These are phyloP conservation scores for Hippocampus zosterae DNA, from an alignment of 2,113 vertebrate species.

Conservation along the genomic window DNA sequence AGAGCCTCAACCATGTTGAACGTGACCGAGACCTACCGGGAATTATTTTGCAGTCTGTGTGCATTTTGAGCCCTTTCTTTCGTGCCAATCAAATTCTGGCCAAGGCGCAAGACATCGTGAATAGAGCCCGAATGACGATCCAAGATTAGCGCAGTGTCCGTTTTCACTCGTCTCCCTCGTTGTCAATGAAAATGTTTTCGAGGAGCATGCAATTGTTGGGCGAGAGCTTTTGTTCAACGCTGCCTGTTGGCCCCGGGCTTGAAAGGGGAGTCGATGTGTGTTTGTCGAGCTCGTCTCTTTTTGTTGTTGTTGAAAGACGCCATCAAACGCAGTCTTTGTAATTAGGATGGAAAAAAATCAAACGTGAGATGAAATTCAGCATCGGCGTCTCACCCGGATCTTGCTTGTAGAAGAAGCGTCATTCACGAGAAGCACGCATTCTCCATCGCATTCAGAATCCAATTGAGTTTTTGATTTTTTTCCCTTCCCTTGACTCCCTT, in stretches of 20 bases:
- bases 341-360: too few relatives aligned
- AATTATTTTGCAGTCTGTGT: not conserved
- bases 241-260: constrained; percentile 35
- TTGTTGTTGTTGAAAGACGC: constrained; percentile 14
- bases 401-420: not conserved
- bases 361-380: too few relatives aligned
- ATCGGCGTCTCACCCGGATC: not conserved
- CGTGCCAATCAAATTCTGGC: constrained; percentile 29
- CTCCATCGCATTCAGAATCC: not conserved
- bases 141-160: constrained; percentile 43
- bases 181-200: constrained; percentile 67
- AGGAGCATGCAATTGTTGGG: constrained; percentile 10
- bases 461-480: not conserved
- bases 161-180: constrained; percentile 63
- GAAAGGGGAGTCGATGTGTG: constrained; percentile 13
- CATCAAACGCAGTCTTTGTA: constrained; percentile 5
- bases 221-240: constrained; percentile 32
- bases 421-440: constrained; percentile 30
- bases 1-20: not conserved
- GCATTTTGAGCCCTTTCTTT: not conserved
- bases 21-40: not conserved
- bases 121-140: constrained; percentile 30
- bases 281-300: too few relatives aligned
- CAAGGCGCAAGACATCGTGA: constrained; percentile 11
- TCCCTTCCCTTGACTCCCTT: too few relatives aligned